phyloP scores from a whole-genome alignment of 1,140 invertebrate species.

The Drusus annulatus region DNA sequence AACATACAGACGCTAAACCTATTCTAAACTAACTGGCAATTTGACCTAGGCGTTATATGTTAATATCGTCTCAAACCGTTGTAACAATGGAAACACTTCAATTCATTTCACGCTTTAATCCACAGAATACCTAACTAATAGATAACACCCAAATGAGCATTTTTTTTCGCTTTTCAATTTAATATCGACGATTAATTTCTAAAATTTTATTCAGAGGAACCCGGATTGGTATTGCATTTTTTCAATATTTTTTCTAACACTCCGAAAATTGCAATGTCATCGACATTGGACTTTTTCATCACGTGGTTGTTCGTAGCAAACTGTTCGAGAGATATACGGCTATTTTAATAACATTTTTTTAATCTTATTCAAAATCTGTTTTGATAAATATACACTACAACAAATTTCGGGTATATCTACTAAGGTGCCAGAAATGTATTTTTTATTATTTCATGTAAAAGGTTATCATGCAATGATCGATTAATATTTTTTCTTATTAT shows the following conservation, averaged over 20 bases:
- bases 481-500: no score
- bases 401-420: no score
- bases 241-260: conserved; percentile 17
- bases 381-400: no score
- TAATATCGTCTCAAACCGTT: conserved; percentile 30
- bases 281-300: conserved; percentile 30
- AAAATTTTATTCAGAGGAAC: conserved; percentile 42
- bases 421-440: no score
- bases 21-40: no score
- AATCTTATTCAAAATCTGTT: no score
- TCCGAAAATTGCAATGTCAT: conserved; percentile 38
- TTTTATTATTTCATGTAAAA: no score
- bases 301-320: conserved; percentile 8
- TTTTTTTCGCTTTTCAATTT: conserved; percentile 46
- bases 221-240: conserved; percentile 37
- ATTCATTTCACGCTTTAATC: conserved; percentile 50
- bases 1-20: no score
- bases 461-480: no score
- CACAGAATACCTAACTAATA: conserved; percentile 31
- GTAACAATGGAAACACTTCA: conserved; percentile 29
- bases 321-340: background rate
- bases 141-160: conserved; percentile 40
- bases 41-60: no score
- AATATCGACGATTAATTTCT: conserved; percentile 51
- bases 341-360: background rate